Conservation (phyloP, 2,113 vertebrate species). For the Chrysochloris asiatica region DNA sequence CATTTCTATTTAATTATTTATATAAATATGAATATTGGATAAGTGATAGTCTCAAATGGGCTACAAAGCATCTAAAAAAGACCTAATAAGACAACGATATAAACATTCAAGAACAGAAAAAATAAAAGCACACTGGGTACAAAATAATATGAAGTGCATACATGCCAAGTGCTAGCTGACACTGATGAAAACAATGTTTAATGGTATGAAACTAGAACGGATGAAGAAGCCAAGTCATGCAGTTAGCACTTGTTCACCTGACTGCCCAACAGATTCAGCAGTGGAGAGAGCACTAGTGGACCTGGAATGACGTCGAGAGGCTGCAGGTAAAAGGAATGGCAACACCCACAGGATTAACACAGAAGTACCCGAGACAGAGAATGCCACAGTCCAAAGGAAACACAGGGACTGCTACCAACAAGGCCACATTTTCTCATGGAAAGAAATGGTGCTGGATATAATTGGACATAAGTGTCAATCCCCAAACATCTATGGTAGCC, state of each 20-base stretch:
- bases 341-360: conserved; percentile 92
- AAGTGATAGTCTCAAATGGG: conserved; percentile 68
- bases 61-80: conserved; percentile 73
- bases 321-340: conserved; percentile 95
- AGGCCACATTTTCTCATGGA: conserved; percentile 73
- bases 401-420: conserved; percentile 71
- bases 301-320: conserved; percentile 99
- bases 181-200: conserved; percentile 79
- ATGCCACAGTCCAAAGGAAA: conserved; percentile 83
- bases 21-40: conserved; percentile 57
- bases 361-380: conserved; percentile 84
- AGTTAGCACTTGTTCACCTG: conserved; percentile 97
- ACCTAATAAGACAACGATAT: conserved; percentile 78
- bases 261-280: conserved; percentile 97
- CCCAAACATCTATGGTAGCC: conserved; percentile 57
- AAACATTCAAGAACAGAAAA: conserved; percentile 83
- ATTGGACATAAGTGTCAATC: conserved; percentile 77
- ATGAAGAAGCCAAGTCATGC: conserved; percentile 89
- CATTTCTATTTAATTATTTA: conserved; percentile 14
- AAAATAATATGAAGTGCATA: conserved; percentile 69
- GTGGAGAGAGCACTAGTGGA: conserved; percentile 99
- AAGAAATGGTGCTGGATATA: conserved; percentile 81
- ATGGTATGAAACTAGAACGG: conserved; percentile 80
- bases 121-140: conserved; percentile 75
- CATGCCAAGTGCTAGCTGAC: conserved; percentile 84